Base-by-base conservation (phyloP, 2,888 invertebrate species). In the Volucella inflata region DNA sequence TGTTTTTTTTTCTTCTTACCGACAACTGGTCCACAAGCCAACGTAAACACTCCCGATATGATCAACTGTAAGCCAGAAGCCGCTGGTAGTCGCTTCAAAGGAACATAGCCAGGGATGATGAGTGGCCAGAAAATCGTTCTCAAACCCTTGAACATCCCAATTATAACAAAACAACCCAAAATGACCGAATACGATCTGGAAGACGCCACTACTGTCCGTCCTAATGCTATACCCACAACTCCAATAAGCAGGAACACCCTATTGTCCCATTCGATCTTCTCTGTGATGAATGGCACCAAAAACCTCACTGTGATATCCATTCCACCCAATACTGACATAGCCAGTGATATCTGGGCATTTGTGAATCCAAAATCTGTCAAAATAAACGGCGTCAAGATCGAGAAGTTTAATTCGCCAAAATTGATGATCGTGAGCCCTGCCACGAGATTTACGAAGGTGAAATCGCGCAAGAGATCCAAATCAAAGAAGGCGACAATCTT, bases 111-210 rank as follows among this genome's bases (percentile, higher is more conserved):
- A 2, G 96, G 95, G 88, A 96, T 95, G 11, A 95, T 95, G 4
- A 96, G 91, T 0, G 95, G 95, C 94, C 96, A 95, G 89, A 96
- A 96, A 8, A 96, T 95, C 4, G 96, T 96, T 72, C 95, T 92
- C 0, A 96, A 90, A 0, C 95, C 96, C 91, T 96, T 96, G 17
- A 95, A 95, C 77, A 94, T 93, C 0, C 96, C 96, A 84, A 96
- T 94, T 87, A 95, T 93, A 0, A 94, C 93, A 40, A 95, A 94
- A 12, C 95, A 94, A 14, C 93, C 87, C 30, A 96, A 89, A 0
- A 94, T 93, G 1, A 94, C 91, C 11, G 90, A 88, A 89, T 94
- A 95, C 11, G 93, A 93, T 87, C 94, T 94, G 40, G 94, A 93
- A 88, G 94, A 93, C 2, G 95, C 94, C 75, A 96, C 91, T 71